Percentiles rank a stretch among this genome's conserved stretches.
These are phyloP conservation scores for Aporrectodea caliginosa DNA, from an alignment of 1,140 invertebrate species.

Conservation along the genomic window DNA sequence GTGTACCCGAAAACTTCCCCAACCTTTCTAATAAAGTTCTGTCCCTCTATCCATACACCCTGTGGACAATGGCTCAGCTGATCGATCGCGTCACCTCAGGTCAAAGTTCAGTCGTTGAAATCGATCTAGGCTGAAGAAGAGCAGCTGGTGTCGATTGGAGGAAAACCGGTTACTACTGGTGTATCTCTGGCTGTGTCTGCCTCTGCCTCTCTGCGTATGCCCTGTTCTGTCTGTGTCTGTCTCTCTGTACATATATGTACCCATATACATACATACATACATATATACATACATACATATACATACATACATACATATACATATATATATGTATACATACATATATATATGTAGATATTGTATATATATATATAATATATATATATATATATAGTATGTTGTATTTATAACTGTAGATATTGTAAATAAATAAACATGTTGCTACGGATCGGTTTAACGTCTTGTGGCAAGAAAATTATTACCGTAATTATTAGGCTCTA, in stretches of 20 bases:
- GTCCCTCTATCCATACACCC: too few relatives aligned
- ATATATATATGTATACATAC: not conserved
- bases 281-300: not conserved
- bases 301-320: not conserved
- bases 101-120: too few relatives aligned
- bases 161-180: not conserved
- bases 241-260: not conserved
- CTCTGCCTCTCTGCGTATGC: too few relatives aligned
- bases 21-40: too few relatives aligned
- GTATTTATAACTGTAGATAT: not conserved
- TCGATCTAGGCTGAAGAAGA: not conserved
- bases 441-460: slow-evolving; percentile 1
- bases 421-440: slow-evolving; percentile 20
- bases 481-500: not conserved
- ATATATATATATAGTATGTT: slow-evolving; percentile 4
- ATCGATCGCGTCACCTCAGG: too few relatives aligned
- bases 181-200: too few relatives aligned
- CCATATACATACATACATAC: not conserved
- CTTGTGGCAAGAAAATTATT: too few relatives aligned
- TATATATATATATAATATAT: not conserved
- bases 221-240: too few relatives aligned
- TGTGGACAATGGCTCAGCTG: too few relatives aligned
- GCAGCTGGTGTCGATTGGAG: not conserved
- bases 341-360: not conserved
- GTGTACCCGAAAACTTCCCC: too few relatives aligned